Evolutionary conservation across 2,888 invertebrate genomes (phyloP).

Genomic region (Crematogaster levior): DNA sequence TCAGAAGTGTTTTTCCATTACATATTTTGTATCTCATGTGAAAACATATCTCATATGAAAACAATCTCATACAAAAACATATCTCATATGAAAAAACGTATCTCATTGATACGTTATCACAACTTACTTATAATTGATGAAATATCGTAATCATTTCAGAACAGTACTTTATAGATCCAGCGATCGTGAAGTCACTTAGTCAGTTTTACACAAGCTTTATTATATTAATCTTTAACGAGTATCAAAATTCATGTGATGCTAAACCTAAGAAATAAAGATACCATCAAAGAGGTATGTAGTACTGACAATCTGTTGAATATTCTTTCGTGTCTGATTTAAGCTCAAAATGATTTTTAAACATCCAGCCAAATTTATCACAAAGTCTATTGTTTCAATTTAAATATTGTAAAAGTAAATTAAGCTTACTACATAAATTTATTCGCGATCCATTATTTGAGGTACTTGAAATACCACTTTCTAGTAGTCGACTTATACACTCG

Average conservation of each 20-base stretch:
- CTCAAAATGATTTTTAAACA: not conserved
- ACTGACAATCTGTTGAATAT: not conserved
- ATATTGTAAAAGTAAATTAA: not conserved
- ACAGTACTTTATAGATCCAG: too few species aligned
- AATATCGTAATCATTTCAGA: not conserved
- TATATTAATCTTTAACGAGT: not conserved
- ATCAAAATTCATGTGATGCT: not conserved
- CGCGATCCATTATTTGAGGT: not conserved
- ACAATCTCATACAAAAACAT: too few species aligned
- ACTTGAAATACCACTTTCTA: not conserved
- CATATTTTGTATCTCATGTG: too few species aligned
- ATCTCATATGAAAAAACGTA: too few species aligned
- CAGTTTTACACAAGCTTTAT: not conserved
- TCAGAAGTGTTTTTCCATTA: not conserved
- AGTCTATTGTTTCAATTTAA: not conserved
- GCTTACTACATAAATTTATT: not conserved
- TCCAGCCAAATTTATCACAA: not conserved
- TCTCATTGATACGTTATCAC: slow-evolving; percentile 1
- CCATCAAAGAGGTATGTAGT: not conserved
- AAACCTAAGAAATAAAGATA: not conserved
- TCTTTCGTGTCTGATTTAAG: not conserved
- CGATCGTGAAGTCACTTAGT: not conserved
- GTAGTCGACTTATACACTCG: not conserved
- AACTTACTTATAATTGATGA: not conserved
- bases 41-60: too few species aligned